phyloP scores from a whole-genome alignment of 2,113 vertebrate species.

The Cyprinodon variegatus region DNA sequence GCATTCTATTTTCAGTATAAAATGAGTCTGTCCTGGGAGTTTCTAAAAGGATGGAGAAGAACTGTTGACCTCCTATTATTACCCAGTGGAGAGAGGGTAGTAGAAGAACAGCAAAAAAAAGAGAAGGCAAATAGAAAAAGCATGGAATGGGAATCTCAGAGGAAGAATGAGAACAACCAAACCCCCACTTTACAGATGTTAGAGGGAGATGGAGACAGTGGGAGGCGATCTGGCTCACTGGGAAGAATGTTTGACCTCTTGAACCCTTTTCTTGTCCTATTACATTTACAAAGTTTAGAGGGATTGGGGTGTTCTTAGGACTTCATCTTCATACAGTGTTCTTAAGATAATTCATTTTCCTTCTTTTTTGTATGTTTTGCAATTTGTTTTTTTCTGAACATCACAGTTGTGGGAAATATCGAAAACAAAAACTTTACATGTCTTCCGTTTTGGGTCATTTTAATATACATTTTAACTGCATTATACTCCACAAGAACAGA shows the following conservation, averaged over 20 bases:
- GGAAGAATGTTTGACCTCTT: conserved; percentile 33
- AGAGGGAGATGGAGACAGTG: conserved; percentile 33
- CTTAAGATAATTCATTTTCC: too few relatives aligned
- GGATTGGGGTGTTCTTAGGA: neutral
- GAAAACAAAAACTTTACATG: too few relatives aligned
- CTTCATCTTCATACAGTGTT: neutral
- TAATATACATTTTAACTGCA: too few relatives aligned
- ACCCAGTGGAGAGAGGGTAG: conserved; percentile 38
- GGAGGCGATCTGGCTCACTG: conserved; percentile 43
- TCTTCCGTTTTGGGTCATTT: too few relatives aligned
- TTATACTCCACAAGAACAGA: too few relatives aligned
- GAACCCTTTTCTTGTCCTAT: neutral
- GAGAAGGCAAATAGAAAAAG: conserved; percentile 9
- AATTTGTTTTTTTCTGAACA: too few relatives aligned
- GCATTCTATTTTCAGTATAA: conserved; percentile 26
- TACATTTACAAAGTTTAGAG: neutral
- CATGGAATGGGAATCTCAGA: conserved; percentile 27
- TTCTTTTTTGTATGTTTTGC: too few relatives aligned
- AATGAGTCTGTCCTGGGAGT: conserved; percentile 39
- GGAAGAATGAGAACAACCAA: conserved; percentile 26
- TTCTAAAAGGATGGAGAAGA: conserved; percentile 46
- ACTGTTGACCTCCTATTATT: conserved; percentile 52
- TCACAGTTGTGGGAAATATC: too few relatives aligned
- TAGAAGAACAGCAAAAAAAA: neutral
- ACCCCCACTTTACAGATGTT: conserved; percentile 18